phyloP scores from a whole-genome alignment of 2,797 vertebrate genomes.

The Poeciliopsis paucimaculata region DNA sequence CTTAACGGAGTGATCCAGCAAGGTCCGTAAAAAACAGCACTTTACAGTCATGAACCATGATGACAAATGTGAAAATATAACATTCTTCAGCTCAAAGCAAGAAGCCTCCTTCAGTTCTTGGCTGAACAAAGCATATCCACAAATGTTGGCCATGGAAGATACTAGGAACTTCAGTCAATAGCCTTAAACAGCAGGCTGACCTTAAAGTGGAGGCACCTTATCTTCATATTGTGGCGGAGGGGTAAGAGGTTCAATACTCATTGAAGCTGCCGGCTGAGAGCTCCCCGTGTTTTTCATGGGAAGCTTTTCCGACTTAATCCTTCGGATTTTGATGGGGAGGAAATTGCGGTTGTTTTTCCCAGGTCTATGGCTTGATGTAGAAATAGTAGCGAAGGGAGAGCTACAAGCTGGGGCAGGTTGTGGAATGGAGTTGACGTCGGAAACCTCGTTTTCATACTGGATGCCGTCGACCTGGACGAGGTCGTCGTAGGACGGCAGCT shows the following conservation, averaged over 20 bases:
- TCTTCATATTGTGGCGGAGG: slow-evolving; percentile 93
- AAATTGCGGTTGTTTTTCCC: slow-evolving; percentile 82
- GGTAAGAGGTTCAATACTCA: slow-evolving; percentile 91
- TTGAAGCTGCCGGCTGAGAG: slow-evolving; percentile 62
- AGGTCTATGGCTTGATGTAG: slow-evolving; percentile 62
- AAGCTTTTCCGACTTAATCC: slow-evolving; percentile 94
- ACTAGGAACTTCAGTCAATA: slow-evolving; percentile 33
- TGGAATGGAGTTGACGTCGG: slow-evolving; percentile 25
- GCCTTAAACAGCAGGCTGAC: slow-evolving; percentile 31
- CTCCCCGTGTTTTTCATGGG: slow-evolving; percentile 83
- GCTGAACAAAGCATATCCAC: slow-evolving; percentile 30
- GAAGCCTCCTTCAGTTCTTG: slow-evolving; percentile 10
- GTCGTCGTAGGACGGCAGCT: slow-evolving; percentile 94
- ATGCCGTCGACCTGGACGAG: slow-evolving; percentile 76
- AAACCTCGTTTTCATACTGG: slow-evolving; percentile 70
- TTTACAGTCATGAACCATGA: slow-evolving; percentile 15
- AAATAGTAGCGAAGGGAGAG: not conserved
- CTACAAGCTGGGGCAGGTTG: not conserved
- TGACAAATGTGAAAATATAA: slow-evolving; percentile 8
- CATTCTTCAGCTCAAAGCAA: slow-evolving; percentile 13
- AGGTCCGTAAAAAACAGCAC: slow-evolving; percentile 26
- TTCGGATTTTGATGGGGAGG: slow-evolving; percentile 88
- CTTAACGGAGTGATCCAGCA: slow-evolving; percentile 23
- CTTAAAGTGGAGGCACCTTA: slow-evolving; percentile 68
- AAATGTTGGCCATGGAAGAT: slow-evolving; percentile 4